These are phyloP conservation scores for Catalaphyllia jardinei DNA, from an alignment of 64 coral and sea anemone genomes.

Conservation along the genomic window DNA sequence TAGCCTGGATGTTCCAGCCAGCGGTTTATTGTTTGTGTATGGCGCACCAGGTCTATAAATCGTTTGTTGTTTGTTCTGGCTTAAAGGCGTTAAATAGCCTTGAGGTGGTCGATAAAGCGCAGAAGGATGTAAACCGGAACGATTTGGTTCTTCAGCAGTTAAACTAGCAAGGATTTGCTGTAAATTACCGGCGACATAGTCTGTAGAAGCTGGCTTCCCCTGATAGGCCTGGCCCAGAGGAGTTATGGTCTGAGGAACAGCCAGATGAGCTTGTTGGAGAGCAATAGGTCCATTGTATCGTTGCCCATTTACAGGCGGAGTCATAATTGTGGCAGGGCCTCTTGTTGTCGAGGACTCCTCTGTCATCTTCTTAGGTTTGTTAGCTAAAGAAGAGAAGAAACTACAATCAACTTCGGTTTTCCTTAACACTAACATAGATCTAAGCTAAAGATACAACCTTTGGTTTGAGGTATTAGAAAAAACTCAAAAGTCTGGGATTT, in stretches of 20 bases:
- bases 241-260: neutral
- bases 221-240: neutral
- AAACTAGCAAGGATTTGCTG: conserved; percentile 59
- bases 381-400: neutral
- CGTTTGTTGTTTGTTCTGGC: neutral
- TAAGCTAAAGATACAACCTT: no score
- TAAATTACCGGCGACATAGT: conserved; percentile 43
- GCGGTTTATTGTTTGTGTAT: neutral
- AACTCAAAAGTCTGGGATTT: no score
- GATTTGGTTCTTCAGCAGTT: neutral
- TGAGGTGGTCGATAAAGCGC: conserved; percentile 4
- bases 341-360: conserved; percentile 23
- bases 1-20: neutral
- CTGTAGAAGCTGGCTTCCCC: neutral
- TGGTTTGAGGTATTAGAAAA: no score
- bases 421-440: no score
- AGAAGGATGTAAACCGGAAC: neutral
- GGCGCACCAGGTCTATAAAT: neutral
- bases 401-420: no score
- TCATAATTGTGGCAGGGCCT: conserved; percentile 24
- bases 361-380: conserved; percentile 37
- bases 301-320: conserved; percentile 31
- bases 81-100: neutral
- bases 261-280: neutral
- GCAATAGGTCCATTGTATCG: conserved; percentile 3